Percentiles rank a stretch among this genome's conserved stretches.
phyloP scores from a whole-genome alignment of 2,797 vertebrate species.

The Macroramphosus scolopax region DNA sequence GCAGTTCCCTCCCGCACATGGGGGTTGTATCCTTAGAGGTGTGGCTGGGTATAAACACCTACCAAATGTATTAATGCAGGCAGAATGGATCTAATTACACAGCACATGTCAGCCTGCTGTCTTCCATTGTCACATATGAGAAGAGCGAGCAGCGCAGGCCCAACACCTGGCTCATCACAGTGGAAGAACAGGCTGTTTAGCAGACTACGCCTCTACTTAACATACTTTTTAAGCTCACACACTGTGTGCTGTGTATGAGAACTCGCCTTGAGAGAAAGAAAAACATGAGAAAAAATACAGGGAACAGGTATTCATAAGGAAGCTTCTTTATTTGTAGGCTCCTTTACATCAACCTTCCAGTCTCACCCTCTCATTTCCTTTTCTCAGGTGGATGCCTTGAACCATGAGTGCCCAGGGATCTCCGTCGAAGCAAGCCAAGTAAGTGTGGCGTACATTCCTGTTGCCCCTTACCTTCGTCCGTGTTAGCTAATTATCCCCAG shows the following conservation, averaged over 20 bases:
- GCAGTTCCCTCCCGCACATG: conserved; percentile 1
- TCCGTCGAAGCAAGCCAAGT: conserved; percentile 67
- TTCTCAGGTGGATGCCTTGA: conserved; percentile 72
- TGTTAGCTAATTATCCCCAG: conserved; percentile 18
- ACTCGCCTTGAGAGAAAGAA: background rate
- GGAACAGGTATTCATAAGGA: background rate
- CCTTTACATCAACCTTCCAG: conserved; percentile 1
- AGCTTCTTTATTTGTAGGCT: background rate
- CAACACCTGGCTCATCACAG: conserved; percentile 49
- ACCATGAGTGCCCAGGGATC: conserved; percentile 69
- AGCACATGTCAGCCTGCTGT: conserved; percentile 55
- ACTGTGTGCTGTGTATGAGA: background rate
- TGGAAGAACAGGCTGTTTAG: conserved; percentile 25
- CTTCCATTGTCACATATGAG: conserved; percentile 48
- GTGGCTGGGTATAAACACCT: conserved; percentile 14
- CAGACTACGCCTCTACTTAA: conserved; percentile 1
- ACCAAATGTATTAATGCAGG: conserved; percentile 38
- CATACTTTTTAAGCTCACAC: conserved; percentile 7
- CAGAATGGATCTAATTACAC: conserved; percentile 56
- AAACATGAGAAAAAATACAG: conserved; percentile 4
- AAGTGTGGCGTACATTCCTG: conserved; percentile 55
- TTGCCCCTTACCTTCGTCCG: conserved; percentile 21
- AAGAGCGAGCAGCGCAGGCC: conserved; percentile 30
- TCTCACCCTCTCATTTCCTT: conserved; percentile 4
- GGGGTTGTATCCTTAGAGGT: conserved; percentile 7